phyloP scores from a whole-genome alignment of 2,888 invertebrate genomes.

The Ormyrus nitidulus region DNA sequence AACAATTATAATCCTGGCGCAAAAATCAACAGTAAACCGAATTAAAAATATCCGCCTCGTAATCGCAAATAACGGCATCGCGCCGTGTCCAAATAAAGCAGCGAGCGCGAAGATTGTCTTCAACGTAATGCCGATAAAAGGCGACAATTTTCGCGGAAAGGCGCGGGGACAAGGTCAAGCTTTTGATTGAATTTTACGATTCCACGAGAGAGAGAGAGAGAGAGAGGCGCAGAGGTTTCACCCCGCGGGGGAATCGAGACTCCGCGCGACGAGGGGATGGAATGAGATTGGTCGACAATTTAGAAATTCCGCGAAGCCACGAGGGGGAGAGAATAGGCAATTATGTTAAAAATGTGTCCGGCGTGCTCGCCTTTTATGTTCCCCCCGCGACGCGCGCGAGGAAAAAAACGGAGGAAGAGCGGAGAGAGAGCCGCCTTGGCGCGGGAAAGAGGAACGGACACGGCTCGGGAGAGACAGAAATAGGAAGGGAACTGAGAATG shows the following conservation, averaged over 20 bases:
- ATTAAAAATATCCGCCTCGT: neutral
- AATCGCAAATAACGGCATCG: neutral
- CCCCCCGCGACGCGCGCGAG: neutral
- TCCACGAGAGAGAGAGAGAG: neutral
- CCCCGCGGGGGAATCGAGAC: neutral
- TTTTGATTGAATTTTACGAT: neutral
- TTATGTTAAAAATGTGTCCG: constrained; percentile 6
- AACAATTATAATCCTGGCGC: too few species aligned
- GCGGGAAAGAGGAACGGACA: neutral
- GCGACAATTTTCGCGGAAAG: neutral
- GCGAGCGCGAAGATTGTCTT: too few species aligned
- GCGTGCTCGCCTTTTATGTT: constrained; percentile 9
- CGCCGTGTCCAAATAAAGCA: too few species aligned
- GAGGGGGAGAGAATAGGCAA: neutral
- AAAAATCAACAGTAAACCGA: too few species aligned
- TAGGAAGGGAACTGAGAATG: too few species aligned
- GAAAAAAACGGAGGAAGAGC: neutral
- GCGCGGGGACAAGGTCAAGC: neutral
- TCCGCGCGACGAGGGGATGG: too few species aligned
- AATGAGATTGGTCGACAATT: neutral
- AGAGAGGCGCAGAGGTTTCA: neutral
- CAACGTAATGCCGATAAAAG: neutral
- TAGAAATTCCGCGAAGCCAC: neutral
- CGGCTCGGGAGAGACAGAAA: too few species aligned
- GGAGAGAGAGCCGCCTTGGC: neutral